A percentile compares a stretch with the other conserved stretches of the same genome.
Conservation (phyloP, 2,797 vertebrate species). For the Trichosurus vulpecula region DNA sequence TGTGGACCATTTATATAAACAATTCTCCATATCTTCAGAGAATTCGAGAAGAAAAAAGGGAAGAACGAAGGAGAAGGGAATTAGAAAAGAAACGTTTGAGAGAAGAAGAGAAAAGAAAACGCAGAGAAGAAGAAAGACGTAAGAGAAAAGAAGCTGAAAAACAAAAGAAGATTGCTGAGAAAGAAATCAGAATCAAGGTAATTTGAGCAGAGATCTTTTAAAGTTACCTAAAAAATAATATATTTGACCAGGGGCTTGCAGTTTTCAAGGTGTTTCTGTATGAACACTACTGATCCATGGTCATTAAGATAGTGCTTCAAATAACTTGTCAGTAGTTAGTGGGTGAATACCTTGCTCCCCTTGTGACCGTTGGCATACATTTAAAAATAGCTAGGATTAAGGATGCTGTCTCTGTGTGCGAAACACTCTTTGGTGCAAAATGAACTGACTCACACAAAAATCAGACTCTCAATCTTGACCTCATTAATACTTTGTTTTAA, state of each 20-base stretch:
- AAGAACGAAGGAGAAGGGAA: slow-evolving; percentile 94
- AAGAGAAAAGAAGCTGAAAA: slow-evolving; percentile 95
- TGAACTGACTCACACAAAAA: neutral
- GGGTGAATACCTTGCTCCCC: neutral
- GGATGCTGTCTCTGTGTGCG: neutral
- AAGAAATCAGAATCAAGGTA: slow-evolving; percentile 97
- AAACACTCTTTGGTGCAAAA: neutral
- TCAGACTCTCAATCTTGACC: neutral
- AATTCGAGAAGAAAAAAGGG: slow-evolving; percentile 97
- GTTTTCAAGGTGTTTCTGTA: neutral
- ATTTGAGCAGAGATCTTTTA: neutral
- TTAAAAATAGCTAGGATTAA: neutral
- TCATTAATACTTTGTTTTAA: slow-evolving; percentile 17
- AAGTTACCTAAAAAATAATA: slow-evolving; percentile 9
- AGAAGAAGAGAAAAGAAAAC: slow-evolving; percentile 96
- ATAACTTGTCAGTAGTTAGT: neutral
- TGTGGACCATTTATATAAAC: slow-evolving; percentile 52
- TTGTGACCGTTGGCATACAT: neutral
- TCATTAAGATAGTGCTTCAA: neutral
- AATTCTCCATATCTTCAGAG: slow-evolving; percentile 85
- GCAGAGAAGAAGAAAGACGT: slow-evolving; percentile 94
- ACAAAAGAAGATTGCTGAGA: slow-evolving; percentile 93
- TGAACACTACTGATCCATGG: neutral
- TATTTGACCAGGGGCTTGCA: neutral
- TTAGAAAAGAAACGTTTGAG: slow-evolving; percentile 95